Evolutionary conservation across 2,888 invertebrate species (phyloP).

Genomic region (Gymnosoma rotundatum): DNA sequence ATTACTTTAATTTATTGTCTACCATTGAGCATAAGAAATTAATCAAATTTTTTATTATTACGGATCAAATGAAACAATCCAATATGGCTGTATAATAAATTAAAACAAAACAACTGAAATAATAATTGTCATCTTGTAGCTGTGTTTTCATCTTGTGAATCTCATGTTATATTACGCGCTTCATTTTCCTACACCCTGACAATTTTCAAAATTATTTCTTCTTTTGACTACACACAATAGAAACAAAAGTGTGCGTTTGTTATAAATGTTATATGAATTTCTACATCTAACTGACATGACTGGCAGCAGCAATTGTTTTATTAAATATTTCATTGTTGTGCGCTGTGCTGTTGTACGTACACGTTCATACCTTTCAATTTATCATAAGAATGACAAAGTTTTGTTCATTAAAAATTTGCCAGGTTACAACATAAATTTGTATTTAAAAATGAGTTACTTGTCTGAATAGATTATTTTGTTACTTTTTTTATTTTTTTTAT

Average conservation of each 20-base stretch:
- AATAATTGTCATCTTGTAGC: slow-evolving; percentile 47
- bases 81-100: slow-evolving; percentile 17
- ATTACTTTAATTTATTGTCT: slow-evolving; percentile 79
- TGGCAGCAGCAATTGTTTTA: slow-evolving; percentile 27
- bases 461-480: slow-evolving; percentile 66
- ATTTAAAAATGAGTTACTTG: slow-evolving; percentile 79
- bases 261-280: slow-evolving; percentile 63
- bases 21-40: slow-evolving; percentile 78
- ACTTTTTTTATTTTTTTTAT: slow-evolving; percentile 38
- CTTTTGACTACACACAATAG: slow-evolving; percentile 3
- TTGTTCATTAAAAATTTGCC: slow-evolving; percentile 71
- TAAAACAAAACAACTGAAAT: slow-evolving; percentile 31
- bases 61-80: slow-evolving; percentile 25
- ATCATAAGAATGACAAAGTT: slow-evolving; percentile 71
- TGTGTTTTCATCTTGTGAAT: not conserved
- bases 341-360: not conserved
- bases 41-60: slow-evolving; percentile 76
- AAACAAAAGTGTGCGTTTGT: slow-evolving; percentile 12
- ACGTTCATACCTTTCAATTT: slow-evolving; percentile 44
- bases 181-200: slow-evolving; percentile 52
- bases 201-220: not conserved
- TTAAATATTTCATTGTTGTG: not conserved
- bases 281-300: slow-evolving; percentile 5
- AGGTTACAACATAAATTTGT: slow-evolving; percentile 79
- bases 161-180: slow-evolving; percentile 69